Evolutionary conservation across 2,113 vertebrate genomes (phyloP).

Genomic region (Acrocephalus arundinaceus): DNA sequence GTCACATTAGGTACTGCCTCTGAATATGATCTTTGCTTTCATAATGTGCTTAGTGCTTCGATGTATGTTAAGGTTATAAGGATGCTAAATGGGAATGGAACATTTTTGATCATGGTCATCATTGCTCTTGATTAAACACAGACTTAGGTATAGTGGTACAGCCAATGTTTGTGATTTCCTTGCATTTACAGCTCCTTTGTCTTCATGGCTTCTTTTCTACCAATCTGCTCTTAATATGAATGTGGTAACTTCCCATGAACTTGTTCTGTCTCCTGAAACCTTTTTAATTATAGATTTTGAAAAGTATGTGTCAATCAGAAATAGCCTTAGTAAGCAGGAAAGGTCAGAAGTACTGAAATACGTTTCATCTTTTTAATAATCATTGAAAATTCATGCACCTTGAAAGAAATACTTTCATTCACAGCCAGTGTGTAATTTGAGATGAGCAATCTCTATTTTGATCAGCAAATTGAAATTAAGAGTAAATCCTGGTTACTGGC

Average conservation of each 20-base stretch:
- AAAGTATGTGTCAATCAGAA: neutral
- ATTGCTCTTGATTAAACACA: neutral
- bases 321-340: neutral
- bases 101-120: neutral
- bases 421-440: neutral
- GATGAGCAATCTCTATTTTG: neutral
- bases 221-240: neutral
- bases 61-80: neutral
- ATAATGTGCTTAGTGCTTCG: neutral
- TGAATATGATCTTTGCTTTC: neutral
- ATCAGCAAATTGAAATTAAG: neutral
- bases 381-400: neutral
- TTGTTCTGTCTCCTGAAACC: neutral
- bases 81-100: neutral
- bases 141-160: neutral
- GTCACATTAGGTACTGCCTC: neutral
- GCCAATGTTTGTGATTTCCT: neutral
- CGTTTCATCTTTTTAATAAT: neutral
- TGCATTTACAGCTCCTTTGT: neutral
- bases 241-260: neutral
- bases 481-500: neutral
- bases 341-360: neutral
- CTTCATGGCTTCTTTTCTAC: neutral
- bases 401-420: neutral
- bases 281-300: neutral